Percentiles rank a stretch among this genome's conserved stretches.
These are phyloP conservation scores for Phyllotis vaccarum DNA, from an alignment of 2,797 vertebrate species.

Conservation along the genomic window DNA sequence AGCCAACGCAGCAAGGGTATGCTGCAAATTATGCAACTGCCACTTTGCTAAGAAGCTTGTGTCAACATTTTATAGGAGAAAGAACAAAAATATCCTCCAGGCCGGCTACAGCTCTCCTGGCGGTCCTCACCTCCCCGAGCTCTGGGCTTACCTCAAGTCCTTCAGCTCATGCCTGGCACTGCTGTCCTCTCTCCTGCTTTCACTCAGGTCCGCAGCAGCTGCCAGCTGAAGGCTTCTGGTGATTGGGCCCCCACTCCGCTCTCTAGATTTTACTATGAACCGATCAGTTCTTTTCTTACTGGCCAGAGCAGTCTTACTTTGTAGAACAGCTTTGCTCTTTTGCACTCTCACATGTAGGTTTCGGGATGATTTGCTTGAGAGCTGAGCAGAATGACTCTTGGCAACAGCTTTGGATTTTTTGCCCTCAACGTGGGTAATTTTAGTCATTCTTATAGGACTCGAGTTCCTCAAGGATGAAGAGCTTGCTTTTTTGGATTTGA, in stretches of 20 bases:
- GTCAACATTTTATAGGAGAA: constrained; percentile 36
- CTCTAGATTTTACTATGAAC: constrained; percentile 91
- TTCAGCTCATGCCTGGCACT: constrained; percentile 90
- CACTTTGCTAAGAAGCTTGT: constrained; percentile 53
- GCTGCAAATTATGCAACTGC: constrained; percentile 36
- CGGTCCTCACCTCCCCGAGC: background rate
- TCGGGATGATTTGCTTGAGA: constrained; percentile 87
- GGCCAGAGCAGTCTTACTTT: constrained; percentile 85
- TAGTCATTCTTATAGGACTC: constrained; percentile 90
- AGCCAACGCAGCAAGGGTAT: constrained; percentile 47
- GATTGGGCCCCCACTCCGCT: constrained; percentile 94
- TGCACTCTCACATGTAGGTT: constrained; percentile 90
- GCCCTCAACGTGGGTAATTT: constrained; percentile 81
- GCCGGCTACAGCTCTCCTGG: background rate
- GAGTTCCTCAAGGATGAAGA: constrained; percentile 88
- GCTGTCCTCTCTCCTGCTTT: constrained; percentile 91
- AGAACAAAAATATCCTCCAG: constrained; percentile 49
- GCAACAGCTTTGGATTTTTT: constrained; percentile 87
- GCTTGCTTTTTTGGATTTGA: constrained; percentile 88
- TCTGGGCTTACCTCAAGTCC: constrained; percentile 91
- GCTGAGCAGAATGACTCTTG: constrained; percentile 84
- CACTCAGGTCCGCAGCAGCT: constrained; percentile 87
- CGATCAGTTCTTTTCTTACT: constrained; percentile 94
- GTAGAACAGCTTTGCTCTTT: constrained; percentile 90
- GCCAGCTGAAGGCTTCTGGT: constrained; percentile 96